These are phyloP conservation scores for Shinisaurus crocodilurus DNA, from an alignment of 2,113 vertebrate species.

Conservation along the genomic window DNA sequence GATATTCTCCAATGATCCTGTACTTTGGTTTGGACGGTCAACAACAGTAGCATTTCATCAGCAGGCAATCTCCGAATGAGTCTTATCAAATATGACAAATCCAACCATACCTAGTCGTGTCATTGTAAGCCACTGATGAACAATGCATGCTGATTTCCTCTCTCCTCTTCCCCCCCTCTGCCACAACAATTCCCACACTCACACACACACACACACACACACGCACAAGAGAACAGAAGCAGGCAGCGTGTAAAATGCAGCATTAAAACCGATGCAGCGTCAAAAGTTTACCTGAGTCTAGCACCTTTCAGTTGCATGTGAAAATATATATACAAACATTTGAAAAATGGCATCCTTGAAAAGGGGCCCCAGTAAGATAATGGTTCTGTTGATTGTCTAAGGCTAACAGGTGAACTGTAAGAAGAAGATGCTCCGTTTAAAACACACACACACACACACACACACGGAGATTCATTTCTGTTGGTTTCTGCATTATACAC, in stretches of 20 bases:
- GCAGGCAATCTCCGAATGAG: background rate
- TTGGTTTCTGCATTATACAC: fast-evolving
- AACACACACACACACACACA: no score
- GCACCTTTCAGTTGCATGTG: background rate
- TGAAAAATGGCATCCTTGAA: no score
- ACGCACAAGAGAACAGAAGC: background rate
- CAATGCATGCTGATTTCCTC: slow-evolving; percentile 43
- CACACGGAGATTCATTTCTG: fast-evolving
- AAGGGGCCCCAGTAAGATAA: background rate
- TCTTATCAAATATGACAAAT: background rate
- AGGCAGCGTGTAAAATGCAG: background rate
- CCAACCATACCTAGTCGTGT: background rate
- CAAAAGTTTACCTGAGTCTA: background rate
- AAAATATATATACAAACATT: background rate
- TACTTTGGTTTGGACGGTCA: background rate
- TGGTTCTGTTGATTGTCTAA: background rate
- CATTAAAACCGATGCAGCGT: background rate
- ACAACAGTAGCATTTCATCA: fast-evolving
- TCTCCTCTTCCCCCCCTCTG: fast-evolving
- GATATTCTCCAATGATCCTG: fast-evolving
- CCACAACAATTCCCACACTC: background rate
- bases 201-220: background rate
- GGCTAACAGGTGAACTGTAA: background rate
- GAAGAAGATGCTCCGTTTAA: background rate
- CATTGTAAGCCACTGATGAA: slow-evolving; percentile 21